phyloP scores from a whole-genome alignment of 2,113 vertebrate species.

The Silurus asotus region DNA sequence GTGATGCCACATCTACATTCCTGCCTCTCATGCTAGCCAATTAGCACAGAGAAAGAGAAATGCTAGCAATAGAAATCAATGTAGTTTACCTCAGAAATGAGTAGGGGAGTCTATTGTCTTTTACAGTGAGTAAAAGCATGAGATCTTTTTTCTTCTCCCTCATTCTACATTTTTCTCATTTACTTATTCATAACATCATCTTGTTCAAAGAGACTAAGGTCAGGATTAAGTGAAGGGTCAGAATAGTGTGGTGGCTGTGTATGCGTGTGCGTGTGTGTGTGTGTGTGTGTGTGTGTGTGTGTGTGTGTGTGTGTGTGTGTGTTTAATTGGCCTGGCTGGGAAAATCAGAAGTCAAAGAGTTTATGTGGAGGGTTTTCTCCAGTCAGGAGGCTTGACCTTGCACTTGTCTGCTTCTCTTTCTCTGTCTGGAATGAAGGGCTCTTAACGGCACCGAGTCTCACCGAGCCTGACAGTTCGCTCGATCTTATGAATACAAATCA shows the following conservation, averaged over 20 bases:
- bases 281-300: conserved; percentile 5
- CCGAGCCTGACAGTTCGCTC: background rate
- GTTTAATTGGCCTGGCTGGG: conserved; percentile 33
- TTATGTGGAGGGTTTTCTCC: background rate
- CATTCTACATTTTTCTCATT: background rate
- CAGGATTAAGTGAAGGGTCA: conserved; percentile 15
- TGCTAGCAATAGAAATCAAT: conserved; percentile 39
- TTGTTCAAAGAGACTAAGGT: background rate
- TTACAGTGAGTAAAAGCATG: background rate
- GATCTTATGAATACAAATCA: conserved; percentile 24
- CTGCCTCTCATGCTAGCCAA: conserved; percentile 28
- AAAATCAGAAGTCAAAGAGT: conserved; percentile 23
- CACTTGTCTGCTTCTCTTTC: conserved; percentile 25
- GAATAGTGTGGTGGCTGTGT: conserved; percentile 5
- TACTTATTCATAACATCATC: conserved; percentile 37
- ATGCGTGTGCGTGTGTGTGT: background rate
- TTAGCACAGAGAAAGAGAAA: conserved; percentile 28
- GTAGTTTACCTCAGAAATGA: conserved; percentile 33
- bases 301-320: conserved; percentile 22
- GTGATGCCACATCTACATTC: background rate
- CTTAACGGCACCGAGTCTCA: background rate
- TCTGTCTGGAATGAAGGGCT: conserved; percentile 20
- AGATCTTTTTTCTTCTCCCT: background rate
- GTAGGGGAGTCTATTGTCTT: background rate
- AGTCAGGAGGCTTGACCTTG: conserved; percentile 28